Percentiles rank a stretch among this genome's conserved stretches.
These are phyloP conservation scores for Exocentrus adspersus DNA, from an alignment of 2,888 invertebrate genomes.

Conservation along the genomic window DNA sequence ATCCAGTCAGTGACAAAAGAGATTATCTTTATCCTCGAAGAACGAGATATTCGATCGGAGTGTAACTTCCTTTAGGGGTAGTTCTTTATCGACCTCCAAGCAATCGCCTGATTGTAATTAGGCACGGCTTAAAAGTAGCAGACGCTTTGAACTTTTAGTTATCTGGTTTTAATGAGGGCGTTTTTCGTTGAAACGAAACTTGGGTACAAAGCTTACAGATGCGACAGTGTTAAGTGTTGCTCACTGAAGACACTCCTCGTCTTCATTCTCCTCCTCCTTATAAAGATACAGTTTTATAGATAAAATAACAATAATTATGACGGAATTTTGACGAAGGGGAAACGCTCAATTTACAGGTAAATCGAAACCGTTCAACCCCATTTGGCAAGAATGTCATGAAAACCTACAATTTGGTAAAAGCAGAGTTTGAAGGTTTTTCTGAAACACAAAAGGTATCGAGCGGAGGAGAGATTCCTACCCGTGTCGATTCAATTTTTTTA, in stretches of 20 bases:
- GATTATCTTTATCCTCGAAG: not conserved
- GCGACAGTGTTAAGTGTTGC: too few relatives aligned
- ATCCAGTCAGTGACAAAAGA: not conserved
- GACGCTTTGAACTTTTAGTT: not conserved
- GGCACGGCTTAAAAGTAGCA: not conserved
- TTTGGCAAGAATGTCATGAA: too few relatives aligned
- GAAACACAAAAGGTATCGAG: slow-evolving; percentile 24
- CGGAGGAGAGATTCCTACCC: slow-evolving; percentile 38
- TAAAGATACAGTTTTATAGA: too few relatives aligned
- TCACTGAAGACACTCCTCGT: too few relatives aligned
- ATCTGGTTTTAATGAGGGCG: too few relatives aligned
- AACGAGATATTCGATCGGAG: not conserved
- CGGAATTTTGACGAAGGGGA: too few relatives aligned
- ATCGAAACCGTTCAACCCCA: too few relatives aligned
- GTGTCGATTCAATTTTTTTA: slow-evolving; percentile 50
- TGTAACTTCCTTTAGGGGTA: not conserved
- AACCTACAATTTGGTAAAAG: slow-evolving; percentile 11
- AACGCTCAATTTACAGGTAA: too few relatives aligned
- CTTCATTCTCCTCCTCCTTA: too few relatives aligned
- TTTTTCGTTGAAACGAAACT: too few relatives aligned
- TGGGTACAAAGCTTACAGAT: too few relatives aligned
- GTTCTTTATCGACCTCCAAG: not conserved
- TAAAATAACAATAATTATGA: too few relatives aligned
- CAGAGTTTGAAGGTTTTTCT: slow-evolving; percentile 13
- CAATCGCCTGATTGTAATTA: not conserved